phyloP scores from a whole-genome alignment of 2,888 invertebrate genomes.

The Troides helena region DNA sequence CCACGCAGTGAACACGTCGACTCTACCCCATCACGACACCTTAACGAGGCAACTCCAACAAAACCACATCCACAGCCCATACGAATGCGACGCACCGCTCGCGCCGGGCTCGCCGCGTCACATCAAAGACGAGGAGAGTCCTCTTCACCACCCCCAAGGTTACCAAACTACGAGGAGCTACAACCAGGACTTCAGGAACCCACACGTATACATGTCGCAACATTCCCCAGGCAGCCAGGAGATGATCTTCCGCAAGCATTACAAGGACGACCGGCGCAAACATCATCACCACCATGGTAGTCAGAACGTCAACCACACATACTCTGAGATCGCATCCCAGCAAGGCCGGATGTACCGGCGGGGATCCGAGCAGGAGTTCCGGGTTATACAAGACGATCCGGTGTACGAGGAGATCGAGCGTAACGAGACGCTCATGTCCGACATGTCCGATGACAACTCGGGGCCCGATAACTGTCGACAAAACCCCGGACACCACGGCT shows the following conservation, averaged over 20 bases:
- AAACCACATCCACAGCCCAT: constrained; percentile 78
- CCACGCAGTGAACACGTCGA: constrained; percentile 83
- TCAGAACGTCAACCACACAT: constrained; percentile 85
- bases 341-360: constrained; percentile 74
- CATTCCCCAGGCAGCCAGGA: constrained; percentile 73
- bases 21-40: constrained; percentile 83
- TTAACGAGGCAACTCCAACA: constrained; percentile 71
- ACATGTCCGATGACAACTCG: constrained; percentile 86
- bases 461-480: constrained; percentile 84
- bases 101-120: constrained; percentile 74
- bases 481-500: constrained; percentile 80
- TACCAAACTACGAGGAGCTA: constrained; percentile 72
- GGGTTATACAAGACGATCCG: constrained; percentile 85
- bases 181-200: constrained; percentile 73
- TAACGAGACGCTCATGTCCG: constrained; percentile 86
- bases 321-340: constrained; percentile 84
- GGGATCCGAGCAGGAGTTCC: constrained; percentile 79
- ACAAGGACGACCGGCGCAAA: constrained; percentile 71
- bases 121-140: constrained; percentile 68
- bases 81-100: constrained; percentile 73
- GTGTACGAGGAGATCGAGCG: constrained; percentile 91
- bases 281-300: constrained; percentile 79
- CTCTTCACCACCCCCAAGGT: constrained; percentile 65
- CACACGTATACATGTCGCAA: constrained; percentile 74
- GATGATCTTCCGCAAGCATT: constrained; percentile 73